Evolutionary conservation across 2,888 invertebrate genomes (phyloP), one percentile per base, ranked within the genome.

Genomic region (Melinaea menophilus): DNA sequence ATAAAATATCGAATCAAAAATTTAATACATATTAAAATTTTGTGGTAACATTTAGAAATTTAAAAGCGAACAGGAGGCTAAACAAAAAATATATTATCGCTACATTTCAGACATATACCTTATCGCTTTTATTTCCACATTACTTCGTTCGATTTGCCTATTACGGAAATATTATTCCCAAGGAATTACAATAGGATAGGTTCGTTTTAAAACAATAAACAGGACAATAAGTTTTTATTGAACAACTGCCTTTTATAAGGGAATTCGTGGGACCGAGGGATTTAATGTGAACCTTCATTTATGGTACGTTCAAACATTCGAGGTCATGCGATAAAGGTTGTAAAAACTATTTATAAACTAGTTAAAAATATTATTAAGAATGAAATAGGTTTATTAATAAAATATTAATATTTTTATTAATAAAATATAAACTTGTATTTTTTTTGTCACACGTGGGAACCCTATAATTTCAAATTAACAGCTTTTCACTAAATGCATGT

Each of bases 221-320:
- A 61, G 58, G 35, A 55, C 57, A 65, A 68, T 68, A 63, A 68
- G 59, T 48, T 63, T 65, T 65, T 65, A 68, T 63, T 59, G 56
- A 55, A 58, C 48, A 56, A 58, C 54, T 41, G 71, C 75, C 75
- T 68, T 69, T 9, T 46, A 69, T 74, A 78, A 75, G 76, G 78
- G 75, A 79, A 75, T 79, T 72, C 64, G 73, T 72, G 69, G 80
- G 59, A 68, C 78, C 79, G 81, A 74, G 70, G 72, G 70, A 72
- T 71, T 70, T 72, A 73, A 75, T 74, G 51, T 70, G 72, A 72
- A 64, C 71, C 71, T 69, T 69, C 67, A 65, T 71, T 75, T 73
- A 75, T 63, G 75, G 77, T 77, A 22, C 69, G 71, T 68, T 72
- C 70, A 75, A 71, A 72, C 71, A 72, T 61, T 69, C 64, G 70